A percentile compares a stretch with the other conserved stretches of the same genome.
Conservation (phyloP, 2,797 vertebrate genomes). For the Xenopus petersii region DNA sequence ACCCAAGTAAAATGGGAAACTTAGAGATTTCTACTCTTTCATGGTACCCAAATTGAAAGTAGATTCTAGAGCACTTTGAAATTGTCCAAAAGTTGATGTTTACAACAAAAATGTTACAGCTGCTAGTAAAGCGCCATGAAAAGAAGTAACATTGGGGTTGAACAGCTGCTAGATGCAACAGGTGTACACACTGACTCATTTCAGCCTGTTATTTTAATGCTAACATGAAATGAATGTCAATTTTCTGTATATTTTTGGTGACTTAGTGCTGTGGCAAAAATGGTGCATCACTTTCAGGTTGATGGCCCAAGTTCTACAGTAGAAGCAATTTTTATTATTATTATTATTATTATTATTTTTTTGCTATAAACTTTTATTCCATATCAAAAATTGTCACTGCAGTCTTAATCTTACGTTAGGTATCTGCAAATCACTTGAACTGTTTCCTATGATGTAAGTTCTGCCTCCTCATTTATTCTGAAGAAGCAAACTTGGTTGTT, state of each 20-base stretch:
- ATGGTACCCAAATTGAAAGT: constrained; percentile 54
- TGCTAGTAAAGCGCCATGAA: constrained; percentile 67
- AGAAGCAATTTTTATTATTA: constrained; percentile 43
- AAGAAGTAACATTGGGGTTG: constrained; percentile 58
- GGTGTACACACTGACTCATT: constrained; percentile 57
- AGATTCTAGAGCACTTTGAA: constrained; percentile 68
- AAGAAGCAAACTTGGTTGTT: constrained; percentile 63
- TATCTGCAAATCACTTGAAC: constrained; percentile 60
- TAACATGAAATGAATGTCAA: constrained; percentile 60
- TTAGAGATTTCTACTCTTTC: constrained; percentile 49
- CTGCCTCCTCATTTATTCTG: constrained; percentile 64
- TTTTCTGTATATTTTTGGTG: constrained; percentile 55
- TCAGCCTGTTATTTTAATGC: constrained; percentile 59
- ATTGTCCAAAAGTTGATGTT: constrained; percentile 66
- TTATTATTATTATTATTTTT: constrained; percentile 40
- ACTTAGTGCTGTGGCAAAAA: constrained; percentile 58
- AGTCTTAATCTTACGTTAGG: constrained; percentile 73
- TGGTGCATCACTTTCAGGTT: constrained; percentile 57
- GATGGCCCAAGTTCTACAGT: constrained; percentile 50
- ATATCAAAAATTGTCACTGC: constrained; percentile 59
- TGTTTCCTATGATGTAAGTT: constrained; percentile 63
- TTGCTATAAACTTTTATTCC: constrained; percentile 57
- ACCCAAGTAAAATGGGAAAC: constrained; percentile 54
- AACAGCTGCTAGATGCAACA: constrained; percentile 60
- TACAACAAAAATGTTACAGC: constrained; percentile 66